Evolutionary conservation across 1,140 invertebrate species (phyloP), one percentile per base, ranked within the genome.

Genomic region (Sycophaga agraensis): DNA sequence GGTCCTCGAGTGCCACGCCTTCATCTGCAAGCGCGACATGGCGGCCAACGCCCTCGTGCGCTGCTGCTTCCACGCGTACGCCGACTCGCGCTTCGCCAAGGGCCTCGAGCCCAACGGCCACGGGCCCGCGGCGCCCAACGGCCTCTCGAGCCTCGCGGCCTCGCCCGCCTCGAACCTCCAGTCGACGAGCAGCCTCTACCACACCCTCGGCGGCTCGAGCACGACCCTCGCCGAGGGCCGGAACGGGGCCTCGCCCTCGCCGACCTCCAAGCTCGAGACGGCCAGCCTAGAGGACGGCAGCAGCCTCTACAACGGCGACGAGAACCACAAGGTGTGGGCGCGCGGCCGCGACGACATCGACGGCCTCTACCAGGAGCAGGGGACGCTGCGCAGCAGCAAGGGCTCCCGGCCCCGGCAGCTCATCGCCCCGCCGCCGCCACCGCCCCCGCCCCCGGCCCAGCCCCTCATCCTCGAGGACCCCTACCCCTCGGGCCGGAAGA

Each of bases 1-100:
- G 82, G 95, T 99, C 14, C 84, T 99, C 11, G 97, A 99, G 82
- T 99, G 97, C 84, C 97, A 99, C 82, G 95, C 95, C 24, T 99
- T 99, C 79, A 95, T 99, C 69, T 98, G 96, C 80, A 96, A 96
- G 71, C 86, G 93, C 43, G 94, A 96, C 79, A 92, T 94, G 76
- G 94, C 94, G 6, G 94, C 94, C 34, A 97, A 97, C 74, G 94
- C 94, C 58, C 83, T 96, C 70, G 94, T 97, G 35, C 83, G 93
- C 64, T 96, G 94, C 78, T 96, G 94, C 81, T 97, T 97, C 77
- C 94, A 96, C 79, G 92, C 94, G 19, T 96, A 96, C 77, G 94
- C 94, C 0, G 94, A 96, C 79, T 94, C 91, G 64, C 93, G 91
- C 58, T 95, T 96, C 73, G 94, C 92, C 21, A 92, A 91, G 71